Percentiles rank a stretch among this genome's conserved stretches.
Conservation (phyloP, 2,888 invertebrate species). For the Frankliniella fusca region DNA sequence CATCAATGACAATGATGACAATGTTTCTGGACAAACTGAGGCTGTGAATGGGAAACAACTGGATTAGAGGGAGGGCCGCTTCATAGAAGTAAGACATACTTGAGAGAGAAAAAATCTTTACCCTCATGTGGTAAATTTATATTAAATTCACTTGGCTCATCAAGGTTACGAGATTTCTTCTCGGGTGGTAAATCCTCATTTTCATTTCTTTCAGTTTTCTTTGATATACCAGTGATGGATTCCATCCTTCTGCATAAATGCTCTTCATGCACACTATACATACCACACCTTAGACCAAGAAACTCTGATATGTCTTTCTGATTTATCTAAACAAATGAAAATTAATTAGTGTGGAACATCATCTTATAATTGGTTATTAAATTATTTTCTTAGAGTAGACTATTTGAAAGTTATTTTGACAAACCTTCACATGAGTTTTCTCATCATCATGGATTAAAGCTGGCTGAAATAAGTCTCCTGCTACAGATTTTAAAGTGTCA, state of each 20-base stretch:
- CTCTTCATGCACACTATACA: neutral
- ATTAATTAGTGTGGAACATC: neutral
- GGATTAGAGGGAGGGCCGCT: too few relatives aligned
- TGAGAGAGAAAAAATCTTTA: neutral
- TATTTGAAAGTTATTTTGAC: conserved; percentile 17
- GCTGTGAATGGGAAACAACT: conserved; percentile 5
- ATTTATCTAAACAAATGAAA: conserved; percentile 33
- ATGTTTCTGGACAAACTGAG: conserved; percentile 1
- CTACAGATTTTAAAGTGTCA: neutral
- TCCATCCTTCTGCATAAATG: neutral
- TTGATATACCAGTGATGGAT: neutral
- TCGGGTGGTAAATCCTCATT: neutral
- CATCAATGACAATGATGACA: neutral
- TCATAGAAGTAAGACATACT: neutral
- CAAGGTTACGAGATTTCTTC: neutral
- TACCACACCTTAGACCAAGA: neutral
- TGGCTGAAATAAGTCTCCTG: neutral
- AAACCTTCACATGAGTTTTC: neutral
- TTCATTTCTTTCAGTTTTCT: neutral
- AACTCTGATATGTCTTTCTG: neutral
- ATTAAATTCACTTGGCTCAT: neutral
- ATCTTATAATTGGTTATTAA: neutral
- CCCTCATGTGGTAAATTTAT: neutral
- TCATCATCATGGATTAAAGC: neutral
- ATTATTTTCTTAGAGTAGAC: too few relatives aligned